Evolutionary conservation across 1,140 invertebrate species (phyloP).

Genomic region (Drosophila kurseongensis): DNA sequence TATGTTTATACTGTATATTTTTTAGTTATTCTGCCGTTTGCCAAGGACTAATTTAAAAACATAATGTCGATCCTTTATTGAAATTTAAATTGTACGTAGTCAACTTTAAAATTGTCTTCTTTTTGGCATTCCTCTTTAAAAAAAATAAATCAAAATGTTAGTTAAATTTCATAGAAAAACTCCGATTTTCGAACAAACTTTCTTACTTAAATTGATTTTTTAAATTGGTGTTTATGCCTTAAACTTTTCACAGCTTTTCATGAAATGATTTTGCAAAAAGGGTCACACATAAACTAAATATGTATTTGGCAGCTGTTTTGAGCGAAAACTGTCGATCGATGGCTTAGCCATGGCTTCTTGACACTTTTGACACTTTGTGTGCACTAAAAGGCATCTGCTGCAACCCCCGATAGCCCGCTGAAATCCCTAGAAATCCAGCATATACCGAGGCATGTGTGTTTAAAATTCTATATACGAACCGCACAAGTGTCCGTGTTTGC

Average conservation of each 20-base stretch:
- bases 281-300: background rate
- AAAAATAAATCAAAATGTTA: too few species aligned
- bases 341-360: constrained; percentile 29
- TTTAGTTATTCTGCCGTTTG: background rate
- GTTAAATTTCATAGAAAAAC: too few species aligned
- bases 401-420: constrained; percentile 14
- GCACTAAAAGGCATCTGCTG: constrained; percentile 27
- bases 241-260: background rate
- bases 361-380: constrained; percentile 62
- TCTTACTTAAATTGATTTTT: background rate
- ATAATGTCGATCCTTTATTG: too few species aligned
- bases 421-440: constrained; percentile 7
- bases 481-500: constrained; percentile 78
- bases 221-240: background rate
- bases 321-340: constrained; percentile 39
- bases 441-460: constrained; percentile 32
- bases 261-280: background rate
- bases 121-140: background rate
- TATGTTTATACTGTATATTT: background rate
- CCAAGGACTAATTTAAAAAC: background rate
- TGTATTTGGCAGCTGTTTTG: background rate
- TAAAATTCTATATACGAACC: constrained; percentile 58
- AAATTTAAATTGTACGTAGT: background rate
- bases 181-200: too few species aligned
- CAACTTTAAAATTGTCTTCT: background rate